Conservation (phyloP, 1,140 invertebrate species). For the Drosophila willistoni region DNA sequence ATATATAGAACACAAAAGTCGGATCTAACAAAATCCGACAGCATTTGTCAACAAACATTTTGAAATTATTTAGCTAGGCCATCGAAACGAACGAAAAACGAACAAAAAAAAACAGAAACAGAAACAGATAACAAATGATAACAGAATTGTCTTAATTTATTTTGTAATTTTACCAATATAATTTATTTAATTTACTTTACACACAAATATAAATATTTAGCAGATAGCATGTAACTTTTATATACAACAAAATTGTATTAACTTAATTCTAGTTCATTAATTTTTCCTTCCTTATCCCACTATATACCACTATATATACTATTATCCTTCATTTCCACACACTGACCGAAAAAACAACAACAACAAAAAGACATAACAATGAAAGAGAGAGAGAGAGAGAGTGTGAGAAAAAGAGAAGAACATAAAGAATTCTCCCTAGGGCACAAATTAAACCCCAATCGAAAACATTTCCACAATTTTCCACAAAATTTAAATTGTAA, state of each 20-base stretch:
- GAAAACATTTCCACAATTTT: conserved; percentile 3
- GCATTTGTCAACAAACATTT: conserved; percentile 44
- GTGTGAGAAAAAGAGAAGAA: conserved; percentile 34
- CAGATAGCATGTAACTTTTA: conserved; percentile 33
- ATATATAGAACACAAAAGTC: conserved; percentile 14
- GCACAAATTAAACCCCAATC: conserved; percentile 55
- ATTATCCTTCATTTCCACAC: neutral
- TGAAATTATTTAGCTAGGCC: conserved; percentile 54
- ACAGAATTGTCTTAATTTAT: conserved; percentile 51
- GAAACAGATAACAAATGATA: conserved; percentile 22
- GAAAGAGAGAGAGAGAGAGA: neutral
- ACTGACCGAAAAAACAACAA: no score
- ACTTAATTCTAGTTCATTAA: conserved; percentile 61
- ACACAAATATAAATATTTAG: neutral
- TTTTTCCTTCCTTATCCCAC: conserved; percentile 22
- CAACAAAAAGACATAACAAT: neutral
- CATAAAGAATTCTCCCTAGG: conserved; percentile 82
- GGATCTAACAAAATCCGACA: conserved; percentile 31
- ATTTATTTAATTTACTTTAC: conserved; percentile 10
- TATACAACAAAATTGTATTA: conserved; percentile 72
- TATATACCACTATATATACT: conserved; percentile 7
- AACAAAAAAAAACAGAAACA: conserved; percentile 19
- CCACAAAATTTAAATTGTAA: conserved; percentile 24
- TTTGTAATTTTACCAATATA: conserved; percentile 60
- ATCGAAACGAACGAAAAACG: conserved; percentile 29